Conservation (phyloP, 2,797 vertebrate species). For the Centroberyx gerrardi region DNA sequence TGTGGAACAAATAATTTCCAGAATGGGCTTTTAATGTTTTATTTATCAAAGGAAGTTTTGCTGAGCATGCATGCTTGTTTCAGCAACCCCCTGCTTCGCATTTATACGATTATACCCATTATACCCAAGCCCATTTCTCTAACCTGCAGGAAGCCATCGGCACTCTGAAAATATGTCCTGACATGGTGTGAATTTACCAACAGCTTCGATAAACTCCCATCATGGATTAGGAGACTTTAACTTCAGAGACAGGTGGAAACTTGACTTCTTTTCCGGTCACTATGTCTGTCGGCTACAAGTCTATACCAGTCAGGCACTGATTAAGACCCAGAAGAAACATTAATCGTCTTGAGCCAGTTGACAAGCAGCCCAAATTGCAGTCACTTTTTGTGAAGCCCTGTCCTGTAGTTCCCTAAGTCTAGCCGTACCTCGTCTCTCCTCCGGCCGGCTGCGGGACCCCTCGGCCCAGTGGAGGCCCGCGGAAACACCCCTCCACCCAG, state of each 20-base stretch:
- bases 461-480: constrained; percentile 83
- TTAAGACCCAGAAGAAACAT: constrained; percentile 14
- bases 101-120: too few relatives aligned
- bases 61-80: not conserved
- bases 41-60: too few relatives aligned
- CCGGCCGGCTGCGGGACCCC: constrained; percentile 69
- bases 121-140: not conserved
- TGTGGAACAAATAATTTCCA: too few relatives aligned
- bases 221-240: not conserved
- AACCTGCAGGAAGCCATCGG: not conserved
- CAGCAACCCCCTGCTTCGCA: not conserved
- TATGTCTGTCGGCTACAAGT: too few relatives aligned
- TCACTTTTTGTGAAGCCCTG: not conserved
- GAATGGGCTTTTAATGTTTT: too few relatives aligned
- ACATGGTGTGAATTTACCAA: too few relatives aligned
- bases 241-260: not conserved
- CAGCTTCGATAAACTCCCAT: too few relatives aligned
- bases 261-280: too few relatives aligned
- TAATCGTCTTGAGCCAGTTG: constrained; percentile 1
- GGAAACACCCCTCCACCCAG: constrained; percentile 88
- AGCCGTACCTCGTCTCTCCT: constrained; percentile 83
- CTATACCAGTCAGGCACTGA: too few relatives aligned
- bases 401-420: not conserved
- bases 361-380: constrained; percentile 4
- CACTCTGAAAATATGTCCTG: too few relatives aligned